A percentile compares a stretch with the other conserved stretches of the same genome.
Evolutionary conservation across 2,888 invertebrate species (phyloP).

Genomic region (Taenaris catops): DNA sequence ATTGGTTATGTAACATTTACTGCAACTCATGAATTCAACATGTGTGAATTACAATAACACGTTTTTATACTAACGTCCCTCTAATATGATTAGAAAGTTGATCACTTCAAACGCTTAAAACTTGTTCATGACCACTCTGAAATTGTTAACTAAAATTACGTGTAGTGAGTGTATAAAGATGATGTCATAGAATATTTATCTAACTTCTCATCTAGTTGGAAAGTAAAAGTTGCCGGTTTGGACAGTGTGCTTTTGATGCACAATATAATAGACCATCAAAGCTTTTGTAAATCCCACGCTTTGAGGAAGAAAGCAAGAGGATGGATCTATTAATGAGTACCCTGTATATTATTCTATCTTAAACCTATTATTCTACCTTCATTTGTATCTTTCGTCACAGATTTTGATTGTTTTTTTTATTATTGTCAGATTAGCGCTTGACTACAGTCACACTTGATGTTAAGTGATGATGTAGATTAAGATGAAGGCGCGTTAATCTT

Average conservation of each 20-base stretch:
- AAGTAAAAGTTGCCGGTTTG: constrained; percentile 73
- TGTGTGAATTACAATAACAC: constrained; percentile 3
- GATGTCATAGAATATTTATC: constrained; percentile 24
- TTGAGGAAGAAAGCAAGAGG: constrained; percentile 20
- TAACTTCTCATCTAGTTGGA: constrained; percentile 32
- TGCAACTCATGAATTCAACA: background rate
- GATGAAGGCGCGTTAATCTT: too few species aligned
- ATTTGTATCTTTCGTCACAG: too few species aligned
- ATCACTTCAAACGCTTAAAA: constrained; percentile 10
- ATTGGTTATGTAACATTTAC: constrained; percentile 1
- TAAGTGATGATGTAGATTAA: too few species aligned
- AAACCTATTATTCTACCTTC: too few species aligned
- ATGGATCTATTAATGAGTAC: constrained; percentile 7
- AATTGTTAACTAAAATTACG: constrained; percentile 16
- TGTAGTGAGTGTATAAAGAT: constrained; percentile 9
- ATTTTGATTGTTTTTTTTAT: too few species aligned
- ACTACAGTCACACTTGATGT: too few species aligned
- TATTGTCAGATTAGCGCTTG: too few species aligned
- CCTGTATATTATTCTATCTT: too few species aligned
- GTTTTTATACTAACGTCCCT: constrained; percentile 1
- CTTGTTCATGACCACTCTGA: constrained; percentile 9
- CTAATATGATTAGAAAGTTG: constrained; percentile 13
- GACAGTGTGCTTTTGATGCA: constrained; percentile 45
- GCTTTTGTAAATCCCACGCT: constrained; percentile 37
- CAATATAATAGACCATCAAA: constrained; percentile 54